Conservation (phyloP, 2,888 invertebrate genomes). For the Papilio demoleus region DNA sequence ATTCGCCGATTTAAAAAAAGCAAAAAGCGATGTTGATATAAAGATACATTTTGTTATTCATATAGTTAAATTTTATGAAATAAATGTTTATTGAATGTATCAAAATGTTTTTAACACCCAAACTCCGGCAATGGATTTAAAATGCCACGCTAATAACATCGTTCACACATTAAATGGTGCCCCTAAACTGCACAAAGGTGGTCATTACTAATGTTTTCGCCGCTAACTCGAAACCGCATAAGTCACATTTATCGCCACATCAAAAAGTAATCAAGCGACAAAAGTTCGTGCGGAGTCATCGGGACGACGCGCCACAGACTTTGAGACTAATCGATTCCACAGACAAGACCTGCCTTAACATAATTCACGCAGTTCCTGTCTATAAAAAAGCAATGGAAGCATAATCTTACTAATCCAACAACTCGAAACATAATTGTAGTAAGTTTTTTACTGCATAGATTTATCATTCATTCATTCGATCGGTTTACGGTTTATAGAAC, state of each 20-base stretch:
- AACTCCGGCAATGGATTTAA: conserved; percentile 47
- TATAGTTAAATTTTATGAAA: too few relatives aligned
- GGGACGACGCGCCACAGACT: conserved; percentile 64
- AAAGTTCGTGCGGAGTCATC: conserved; percentile 72
- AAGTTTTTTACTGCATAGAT: not conserved
- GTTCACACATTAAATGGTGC: conserved; percentile 70
- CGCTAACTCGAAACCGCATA: conserved; percentile 76
- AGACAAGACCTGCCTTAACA: conserved; percentile 63
- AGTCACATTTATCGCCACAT: conserved; percentile 82
- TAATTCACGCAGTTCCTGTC: conserved; percentile 61
- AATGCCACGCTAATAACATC: conserved; percentile 63
- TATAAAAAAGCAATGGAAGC: conserved; percentile 42
- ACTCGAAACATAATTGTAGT: not conserved
- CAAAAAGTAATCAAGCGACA: conserved; percentile 82
- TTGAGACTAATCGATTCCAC: conserved; percentile 73
- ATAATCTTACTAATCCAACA: conserved; percentile 17
- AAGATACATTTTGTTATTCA: too few relatives aligned
- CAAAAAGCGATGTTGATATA: too few relatives aligned
- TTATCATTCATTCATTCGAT: not conserved
- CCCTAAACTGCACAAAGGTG: conserved; percentile 71
- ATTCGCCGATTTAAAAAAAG: not conserved
- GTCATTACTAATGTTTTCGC: conserved; percentile 72
- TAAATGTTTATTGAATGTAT: conserved; percentile 11
- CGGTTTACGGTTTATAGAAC: not conserved
- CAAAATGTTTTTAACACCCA: conserved; percentile 12